Percentiles rank a stretch among this genome's conserved stretches.
Evolutionary conservation across 2,113 vertebrate genomes (phyloP).

Genomic region (Zosterops hypoxanthus): DNA sequence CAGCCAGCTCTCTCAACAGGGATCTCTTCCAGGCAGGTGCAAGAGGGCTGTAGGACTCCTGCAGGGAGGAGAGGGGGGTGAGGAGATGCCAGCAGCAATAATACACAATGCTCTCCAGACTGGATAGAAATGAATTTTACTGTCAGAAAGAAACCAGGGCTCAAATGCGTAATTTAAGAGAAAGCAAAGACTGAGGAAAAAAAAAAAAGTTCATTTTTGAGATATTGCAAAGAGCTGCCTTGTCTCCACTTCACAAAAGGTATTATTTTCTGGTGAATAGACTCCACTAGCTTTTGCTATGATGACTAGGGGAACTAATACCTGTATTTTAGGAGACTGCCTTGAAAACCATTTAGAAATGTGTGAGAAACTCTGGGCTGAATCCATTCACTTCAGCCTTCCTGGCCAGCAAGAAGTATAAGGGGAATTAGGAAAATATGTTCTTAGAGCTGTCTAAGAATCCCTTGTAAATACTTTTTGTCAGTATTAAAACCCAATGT

Average conservation of each 20-base stretch:
- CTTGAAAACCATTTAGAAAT: neutral
- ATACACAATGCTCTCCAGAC: rapidly evolving
- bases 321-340: neutral
- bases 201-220: neutral
- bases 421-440: neutral
- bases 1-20: neutral
- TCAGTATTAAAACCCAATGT: neutral
- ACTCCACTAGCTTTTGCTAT: neutral
- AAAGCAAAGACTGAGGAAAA: neutral
- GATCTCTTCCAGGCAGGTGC: neutral
- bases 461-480: neutral
- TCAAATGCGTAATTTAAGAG: neutral
- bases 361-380: neutral
- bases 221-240: neutral
- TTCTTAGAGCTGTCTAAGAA: neutral
- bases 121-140: neutral
- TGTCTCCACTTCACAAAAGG: neutral
- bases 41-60: neutral
- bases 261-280: neutral
- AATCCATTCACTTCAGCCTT: neutral
- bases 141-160: neutral
- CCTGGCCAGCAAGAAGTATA: neutral
- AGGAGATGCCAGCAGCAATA: neutral
- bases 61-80: neutral
- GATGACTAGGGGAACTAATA: neutral